Evolutionary conservation across 2,888 invertebrate genomes (phyloP), one percentile per base, ranked within the genome.

Genomic region (Willowsia nigromaculata): DNA sequence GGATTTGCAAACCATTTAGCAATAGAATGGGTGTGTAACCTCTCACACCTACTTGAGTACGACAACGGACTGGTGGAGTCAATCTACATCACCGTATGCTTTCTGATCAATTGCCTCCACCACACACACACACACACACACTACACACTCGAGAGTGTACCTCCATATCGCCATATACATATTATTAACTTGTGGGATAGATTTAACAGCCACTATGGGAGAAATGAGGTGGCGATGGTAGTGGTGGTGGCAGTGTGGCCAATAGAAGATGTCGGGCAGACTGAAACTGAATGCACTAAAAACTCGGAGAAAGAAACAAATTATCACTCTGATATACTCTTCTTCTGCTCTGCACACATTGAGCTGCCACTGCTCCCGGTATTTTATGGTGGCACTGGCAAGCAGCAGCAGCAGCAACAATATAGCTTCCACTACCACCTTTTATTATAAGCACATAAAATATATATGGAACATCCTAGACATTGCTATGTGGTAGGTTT

Each of bases 21-120:
- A 82, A 62, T 76, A 65, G 82, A 82, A 74, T 37, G 84, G 84
- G 88, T 88, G 88, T 88, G 88, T 78, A 84, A 84, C 65, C 88
- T 88, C 82, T 88, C 88, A 88, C 83, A 88, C 88, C 88, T 84
- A 74, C 83, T 88, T 78, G 84, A 88, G 59, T 84, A 59, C 74
- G 78, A 88, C 88, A 88, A 65, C 88, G 84, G 88, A 84, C 88
- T 88, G 88, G 88, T 78, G 88, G 88, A 88, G 88, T 88, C 88
- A 88, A 88, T 88, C 84, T 83, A 68, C 76, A 83, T 74, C 37
- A 84, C 65, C 65, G 43, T 59, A 50, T 83, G 76, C 88, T 71
- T 80, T 84, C 83, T 83, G 83, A 88, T 88, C 84, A 82, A 88
- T 88, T 88, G 82, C 82, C 47, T 30, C 81, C 40, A 74, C 59